Base-by-base conservation (phyloP, 2,888 invertebrate species). In the Pardosa pseudoannulata region DNA sequence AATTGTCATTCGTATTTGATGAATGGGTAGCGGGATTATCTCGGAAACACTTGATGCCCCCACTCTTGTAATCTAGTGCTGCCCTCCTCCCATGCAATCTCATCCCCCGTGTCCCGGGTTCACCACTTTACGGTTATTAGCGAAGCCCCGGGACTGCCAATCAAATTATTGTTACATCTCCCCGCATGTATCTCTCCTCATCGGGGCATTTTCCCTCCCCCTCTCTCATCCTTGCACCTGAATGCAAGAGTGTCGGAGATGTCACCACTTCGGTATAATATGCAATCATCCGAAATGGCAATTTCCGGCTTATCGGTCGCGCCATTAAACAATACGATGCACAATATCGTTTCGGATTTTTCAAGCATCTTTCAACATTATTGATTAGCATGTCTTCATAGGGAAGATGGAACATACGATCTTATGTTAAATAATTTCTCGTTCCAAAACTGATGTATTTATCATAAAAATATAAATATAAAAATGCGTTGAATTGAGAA, bases 41-140 rank as follows among this genome's bases (percentile, higher is more conserved):
- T 83, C 82, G 71, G 82, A 83, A 83, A 76, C 70, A 83, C 76
- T 83, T 64, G 64, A 83, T 83, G 73, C 46, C 67, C 50, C 73
- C 67, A 41, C 41, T 82, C 70, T 75, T 75, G 70, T 76, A 76
- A 83, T 83, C 76, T 76, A 70, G 82, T 75, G 71, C 68, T 65
- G 71, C 76, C 76, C 82, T 41, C 65, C 50, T 39, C 73, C 74
- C 79, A 62, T 46, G 41, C 46, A 76, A 83, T 72, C 76, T 75
- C 89, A 89, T 89, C 88, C 88, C 89, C 90, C 89, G 89, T 88
- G 78, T 56, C 27, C 80, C 19, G 78, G 85, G 79, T 62, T 73
- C 62, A 85, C 85, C 85, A 74, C 79, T 85, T 85, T 85, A 85
- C 85, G 79, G 78, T 85, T 85, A 85, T 85, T 85, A 79, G 82